Evolutionary conservation across 2,113 vertebrate species (phyloP), one percentile per base, ranked within the genome.

Genomic region (Anhinga rufa): DNA sequence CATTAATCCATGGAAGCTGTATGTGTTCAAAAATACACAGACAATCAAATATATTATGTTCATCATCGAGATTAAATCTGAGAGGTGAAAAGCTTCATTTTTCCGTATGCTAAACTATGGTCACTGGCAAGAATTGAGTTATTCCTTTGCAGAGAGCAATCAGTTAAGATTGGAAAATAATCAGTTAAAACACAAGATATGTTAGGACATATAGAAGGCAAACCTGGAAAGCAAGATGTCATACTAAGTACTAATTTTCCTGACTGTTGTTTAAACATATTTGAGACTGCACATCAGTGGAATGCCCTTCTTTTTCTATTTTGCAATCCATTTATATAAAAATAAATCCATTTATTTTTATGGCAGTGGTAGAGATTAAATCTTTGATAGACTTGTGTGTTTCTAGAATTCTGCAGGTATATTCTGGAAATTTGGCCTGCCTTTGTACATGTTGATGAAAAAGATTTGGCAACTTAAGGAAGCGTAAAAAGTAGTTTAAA

Each of bases 391-490:
- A 66, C 32, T 58, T 17, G 20, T 92, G 34, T 31, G 15, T 94
- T 95, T 93, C 55, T 74, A 84, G 49, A 96, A 82, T 89, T 85
- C 48, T 94, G 20, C 44, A 61, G 20, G 42, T 78, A 31, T 54
- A 74, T 81, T 84, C 40, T 87, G 55, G 68, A 34, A 94, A 92
- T 96, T 82, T 10, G 24, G 71, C 57, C 72, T 61, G 52, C 65
- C 64, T 86, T 84, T 90, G 38, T 70, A 95, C 20, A 81, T 34
- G 51, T 19, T 69, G 70, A 60, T 85, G 81, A 92, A 82, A 89
- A 92, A 82, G 82, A 90, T 65, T 82, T 93, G 94, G 92, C 88
- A 93, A 55, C 76, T 95, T 96, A 96, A 96, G 92, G 91, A 95
- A 91, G 52, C 71, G 83, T 91, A 84, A 96, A 96, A 90, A 29